Percentiles rank a stretch among this genome's conserved stretches.
Evolutionary conservation across 1,140 invertebrate species (phyloP).

Genomic region (Drosophila arizonae): DNA sequence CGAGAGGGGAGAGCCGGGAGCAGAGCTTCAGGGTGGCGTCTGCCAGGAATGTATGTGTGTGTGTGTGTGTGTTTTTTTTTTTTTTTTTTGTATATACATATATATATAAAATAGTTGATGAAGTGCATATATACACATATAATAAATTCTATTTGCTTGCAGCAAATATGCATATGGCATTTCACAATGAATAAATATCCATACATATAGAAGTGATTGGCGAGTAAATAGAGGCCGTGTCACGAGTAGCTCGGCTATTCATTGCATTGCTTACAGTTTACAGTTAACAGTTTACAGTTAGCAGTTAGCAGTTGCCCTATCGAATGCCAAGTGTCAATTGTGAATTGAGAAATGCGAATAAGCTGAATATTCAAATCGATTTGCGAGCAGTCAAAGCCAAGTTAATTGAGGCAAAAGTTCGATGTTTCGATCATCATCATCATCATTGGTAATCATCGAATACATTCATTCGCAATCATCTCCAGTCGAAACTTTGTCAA

Average conservation of each 20-base stretch:
- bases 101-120: background rate
- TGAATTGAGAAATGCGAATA: background rate
- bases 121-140: background rate
- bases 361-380: constrained; percentile 12
- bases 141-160: background rate
- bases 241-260: background rate
- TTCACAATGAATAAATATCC: background rate
- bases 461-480: constrained; percentile 23
- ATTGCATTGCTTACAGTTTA: too few species aligned
- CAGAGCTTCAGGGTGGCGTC: too few species aligned
- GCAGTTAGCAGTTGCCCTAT: background rate
- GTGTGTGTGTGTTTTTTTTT: background rate
- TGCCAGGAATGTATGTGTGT: background rate
- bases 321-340: constrained; percentile 3
- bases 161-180: background rate
- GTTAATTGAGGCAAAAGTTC: constrained; percentile 21
- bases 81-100: background rate
- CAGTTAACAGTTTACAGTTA: too few species aligned
- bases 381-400: constrained; percentile 4
- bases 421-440: constrained; percentile 23
- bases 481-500: constrained; percentile 21
- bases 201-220: background rate
- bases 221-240: background rate
- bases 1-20: constrained; percentile 13
- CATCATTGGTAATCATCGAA: constrained; percentile 26